These are phyloP conservation scores for Drosophila miranda DNA, from an alignment of 1,140 invertebrate genomes.

Conservation along the genomic window DNA sequence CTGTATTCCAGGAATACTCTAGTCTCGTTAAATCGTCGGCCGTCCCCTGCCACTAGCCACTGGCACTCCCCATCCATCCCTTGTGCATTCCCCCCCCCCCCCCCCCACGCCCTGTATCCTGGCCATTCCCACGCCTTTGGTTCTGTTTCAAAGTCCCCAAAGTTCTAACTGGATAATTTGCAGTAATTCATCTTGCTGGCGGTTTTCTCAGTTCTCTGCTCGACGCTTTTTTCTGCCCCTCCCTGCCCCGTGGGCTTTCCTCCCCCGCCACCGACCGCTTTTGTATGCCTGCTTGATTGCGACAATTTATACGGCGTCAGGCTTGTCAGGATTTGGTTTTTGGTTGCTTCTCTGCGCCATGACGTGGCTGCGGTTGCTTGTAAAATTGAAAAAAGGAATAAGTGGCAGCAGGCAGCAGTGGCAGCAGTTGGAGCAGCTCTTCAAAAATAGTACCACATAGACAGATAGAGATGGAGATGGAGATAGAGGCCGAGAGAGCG, in stretches of 20 bases:
- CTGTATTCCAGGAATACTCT: neutral
- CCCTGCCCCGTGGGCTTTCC: neutral
- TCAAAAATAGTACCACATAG: conserved; percentile 23
- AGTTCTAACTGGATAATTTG: conserved; percentile 76
- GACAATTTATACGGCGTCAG: conserved; percentile 71
- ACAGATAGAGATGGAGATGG: neutral
- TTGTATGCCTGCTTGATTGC: conserved; percentile 65
- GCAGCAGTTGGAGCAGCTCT: conserved; percentile 19
- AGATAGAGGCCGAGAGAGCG: too few species aligned
- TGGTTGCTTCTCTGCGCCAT: conserved; percentile 23
- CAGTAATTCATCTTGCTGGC: conserved; percentile 75
- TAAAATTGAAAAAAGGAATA: conserved; percentile 51
- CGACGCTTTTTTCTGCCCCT: conserved; percentile 17
- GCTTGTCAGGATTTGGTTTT: conserved; percentile 63
- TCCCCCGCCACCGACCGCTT: conserved; percentile 17
- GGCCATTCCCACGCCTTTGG: conserved; percentile 25
- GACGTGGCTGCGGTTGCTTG: conserved; percentile 27
- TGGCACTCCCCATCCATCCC: neutral
- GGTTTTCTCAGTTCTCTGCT: conserved; percentile 39
- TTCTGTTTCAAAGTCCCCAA: conserved; percentile 55
- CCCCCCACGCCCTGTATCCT: too few species aligned
- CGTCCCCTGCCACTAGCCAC: conserved; percentile 16
- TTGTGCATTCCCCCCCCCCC: too few species aligned
- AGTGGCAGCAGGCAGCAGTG: conserved; percentile 27
- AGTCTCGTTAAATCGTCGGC: conserved; percentile 45